phyloP scores from a whole-genome alignment of 2,113 vertebrate species.

The Dromiciops gliroides region DNA sequence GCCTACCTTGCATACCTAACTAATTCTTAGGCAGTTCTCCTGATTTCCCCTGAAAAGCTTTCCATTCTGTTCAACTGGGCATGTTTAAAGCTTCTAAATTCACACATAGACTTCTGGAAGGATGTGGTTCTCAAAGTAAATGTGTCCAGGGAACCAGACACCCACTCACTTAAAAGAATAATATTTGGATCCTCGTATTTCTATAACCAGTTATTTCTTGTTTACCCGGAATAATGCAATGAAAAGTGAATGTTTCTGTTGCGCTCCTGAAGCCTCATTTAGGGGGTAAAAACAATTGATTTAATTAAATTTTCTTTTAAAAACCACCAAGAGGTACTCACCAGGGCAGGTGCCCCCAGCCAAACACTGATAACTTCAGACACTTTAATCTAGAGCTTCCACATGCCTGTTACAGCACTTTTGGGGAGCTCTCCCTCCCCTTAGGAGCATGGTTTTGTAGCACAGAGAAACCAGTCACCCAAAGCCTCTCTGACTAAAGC shows the following conservation, averaged over 20 bases:
- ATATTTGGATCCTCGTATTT: not conserved
- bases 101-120: not conserved
- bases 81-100: not conserved
- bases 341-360: not conserved
- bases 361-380: not conserved
- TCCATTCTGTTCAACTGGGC: not conserved
- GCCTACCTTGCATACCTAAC: not conserved
- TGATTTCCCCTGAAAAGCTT: not conserved
- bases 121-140: not conserved
- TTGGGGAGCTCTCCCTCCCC: not conserved
- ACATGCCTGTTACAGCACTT: not conserved
- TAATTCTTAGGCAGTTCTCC: not conserved
- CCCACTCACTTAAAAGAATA: not conserved
- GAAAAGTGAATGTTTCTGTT: not conserved
- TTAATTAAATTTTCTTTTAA: not conserved
- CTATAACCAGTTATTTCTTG: not conserved
- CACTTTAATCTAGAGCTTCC: not conserved
- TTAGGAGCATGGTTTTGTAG: not conserved
- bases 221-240: not conserved
- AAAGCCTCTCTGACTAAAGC: not conserved
- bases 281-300: not conserved
- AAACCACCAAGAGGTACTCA: not conserved
- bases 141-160: not conserved
- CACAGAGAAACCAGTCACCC: not conserved
- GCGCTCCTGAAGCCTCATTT: not conserved